Evolutionary conservation across 2,797 vertebrate species (phyloP).

Genomic region (Poecile montanus): DNA sequence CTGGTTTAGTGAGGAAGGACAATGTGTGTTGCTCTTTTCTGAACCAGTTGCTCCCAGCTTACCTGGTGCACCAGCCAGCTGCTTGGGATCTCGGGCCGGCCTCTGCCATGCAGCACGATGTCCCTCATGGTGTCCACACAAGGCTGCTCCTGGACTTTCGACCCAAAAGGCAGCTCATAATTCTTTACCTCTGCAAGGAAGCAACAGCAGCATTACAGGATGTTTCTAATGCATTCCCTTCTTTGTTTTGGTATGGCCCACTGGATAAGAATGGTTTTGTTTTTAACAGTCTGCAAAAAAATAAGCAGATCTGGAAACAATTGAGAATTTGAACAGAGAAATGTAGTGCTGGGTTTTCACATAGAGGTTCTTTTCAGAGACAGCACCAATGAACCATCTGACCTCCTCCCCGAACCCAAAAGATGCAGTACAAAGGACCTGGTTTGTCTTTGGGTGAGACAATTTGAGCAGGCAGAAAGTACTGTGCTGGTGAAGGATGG

Average conservation of each 20-base stretch:
- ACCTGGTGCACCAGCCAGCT: conserved; percentile 87
- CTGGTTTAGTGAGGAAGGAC: background rate
- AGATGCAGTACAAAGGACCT: background rate
- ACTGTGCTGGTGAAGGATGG: background rate
- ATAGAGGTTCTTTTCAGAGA: background rate
- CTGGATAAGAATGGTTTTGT: background rate
- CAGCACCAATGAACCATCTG: fast-evolving
- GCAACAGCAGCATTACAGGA: background rate
- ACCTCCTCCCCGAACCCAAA: background rate
- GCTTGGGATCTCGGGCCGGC: conserved; percentile 85
- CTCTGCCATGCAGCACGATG: conserved; percentile 87
- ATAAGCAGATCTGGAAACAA: background rate
- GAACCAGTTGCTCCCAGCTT: background rate
- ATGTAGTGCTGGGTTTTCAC: background rate
- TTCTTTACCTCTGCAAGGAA: conserved; percentile 82
- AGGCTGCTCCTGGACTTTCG: conserved; percentile 87
- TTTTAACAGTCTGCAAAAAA: background rate
- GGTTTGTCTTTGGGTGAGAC: background rate
- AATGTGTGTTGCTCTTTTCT: background rate
- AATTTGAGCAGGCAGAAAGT: background rate
- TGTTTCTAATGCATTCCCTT: background rate
- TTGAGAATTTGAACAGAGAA: background rate
- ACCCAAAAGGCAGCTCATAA: conserved; percentile 88
- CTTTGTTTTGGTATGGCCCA: background rate
- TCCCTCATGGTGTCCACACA: conserved; percentile 92